A percentile compares a stretch with the other conserved stretches of the same genome.
Evolutionary conservation across 2,113 vertebrate species (phyloP).

Genomic region (Calcarius ornatus): DNA sequence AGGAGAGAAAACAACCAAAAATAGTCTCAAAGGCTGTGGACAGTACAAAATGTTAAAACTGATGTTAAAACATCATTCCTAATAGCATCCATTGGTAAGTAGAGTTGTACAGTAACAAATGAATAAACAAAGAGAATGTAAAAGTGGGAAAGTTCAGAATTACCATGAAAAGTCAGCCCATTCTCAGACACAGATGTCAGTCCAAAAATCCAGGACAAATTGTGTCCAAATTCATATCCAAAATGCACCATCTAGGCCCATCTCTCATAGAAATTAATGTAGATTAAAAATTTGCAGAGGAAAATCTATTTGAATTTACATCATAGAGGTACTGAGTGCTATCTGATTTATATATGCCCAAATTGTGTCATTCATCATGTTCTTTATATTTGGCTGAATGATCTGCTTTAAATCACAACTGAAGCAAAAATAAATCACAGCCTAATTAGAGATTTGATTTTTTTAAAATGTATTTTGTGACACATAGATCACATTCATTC

Average conservation of each 20-base stretch:
- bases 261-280: not conserved
- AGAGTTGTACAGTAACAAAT: not conserved
- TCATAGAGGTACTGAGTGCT: not conserved
- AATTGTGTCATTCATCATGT: not conserved
- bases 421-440: not conserved
- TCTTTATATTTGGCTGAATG: not conserved
- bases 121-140: not conserved
- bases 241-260: not conserved
- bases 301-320: conserved; percentile 11
- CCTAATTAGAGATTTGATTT: not conserved
- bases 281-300: not conserved
- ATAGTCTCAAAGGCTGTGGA: not conserved
- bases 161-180: not conserved
- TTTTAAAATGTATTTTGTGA: not conserved
- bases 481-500: not conserved
- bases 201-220: not conserved
- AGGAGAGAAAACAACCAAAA: not conserved
- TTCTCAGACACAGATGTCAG: not conserved
- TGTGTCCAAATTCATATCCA: not conserved
- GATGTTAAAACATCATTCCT: too few relatives aligned
- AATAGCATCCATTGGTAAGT: not conserved
- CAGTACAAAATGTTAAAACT: not conserved
- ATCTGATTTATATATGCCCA: not conserved
- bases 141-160: not conserved
- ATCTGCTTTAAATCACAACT: not conserved